phyloP scores from a whole-genome alignment of 2,797 vertebrate species.

The Crax fasciolata region DNA sequence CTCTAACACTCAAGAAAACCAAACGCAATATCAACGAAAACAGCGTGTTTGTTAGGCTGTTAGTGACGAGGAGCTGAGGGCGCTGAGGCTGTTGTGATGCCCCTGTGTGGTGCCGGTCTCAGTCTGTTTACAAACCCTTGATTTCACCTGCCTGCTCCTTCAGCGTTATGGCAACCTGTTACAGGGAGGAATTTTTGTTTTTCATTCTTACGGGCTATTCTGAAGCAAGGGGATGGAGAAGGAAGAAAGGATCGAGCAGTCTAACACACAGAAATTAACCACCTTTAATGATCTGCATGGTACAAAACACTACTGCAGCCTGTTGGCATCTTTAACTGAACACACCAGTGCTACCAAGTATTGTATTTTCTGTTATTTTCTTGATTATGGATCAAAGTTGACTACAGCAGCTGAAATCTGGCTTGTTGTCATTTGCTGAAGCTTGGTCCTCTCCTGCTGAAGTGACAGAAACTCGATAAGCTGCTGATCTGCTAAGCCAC shows the following conservation, averaged over 20 bases:
- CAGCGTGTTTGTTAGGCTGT: not conserved
- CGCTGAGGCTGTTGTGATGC: not conserved
- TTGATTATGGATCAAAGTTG: not conserved
- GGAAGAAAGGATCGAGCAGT: not conserved
- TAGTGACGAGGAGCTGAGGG: not conserved
- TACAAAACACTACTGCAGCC: not conserved
- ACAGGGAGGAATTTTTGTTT: not conserved
- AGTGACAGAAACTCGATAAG: not conserved
- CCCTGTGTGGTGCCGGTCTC: not conserved
- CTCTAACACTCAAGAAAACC: not conserved
- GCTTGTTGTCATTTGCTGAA: not conserved
- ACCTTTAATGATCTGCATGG: not conserved
- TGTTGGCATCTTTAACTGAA: not conserved
- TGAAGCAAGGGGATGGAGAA: rapidly evolving
- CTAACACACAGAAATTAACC: not conserved
- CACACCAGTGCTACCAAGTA: not conserved
- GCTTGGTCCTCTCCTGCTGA: not conserved
- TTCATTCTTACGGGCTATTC: not conserved
- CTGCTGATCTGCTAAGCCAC: not conserved
- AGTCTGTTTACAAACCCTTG: not conserved
- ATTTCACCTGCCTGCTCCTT: not conserved
- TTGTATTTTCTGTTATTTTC: not conserved
- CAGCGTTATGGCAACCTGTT: not conserved
- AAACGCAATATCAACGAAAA: not conserved
- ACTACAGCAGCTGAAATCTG: not conserved